Evolutionary conservation across 2,113 vertebrate species (phyloP), one percentile per base, ranked within the genome.

Genomic region (Nannospalax galili): DNA sequence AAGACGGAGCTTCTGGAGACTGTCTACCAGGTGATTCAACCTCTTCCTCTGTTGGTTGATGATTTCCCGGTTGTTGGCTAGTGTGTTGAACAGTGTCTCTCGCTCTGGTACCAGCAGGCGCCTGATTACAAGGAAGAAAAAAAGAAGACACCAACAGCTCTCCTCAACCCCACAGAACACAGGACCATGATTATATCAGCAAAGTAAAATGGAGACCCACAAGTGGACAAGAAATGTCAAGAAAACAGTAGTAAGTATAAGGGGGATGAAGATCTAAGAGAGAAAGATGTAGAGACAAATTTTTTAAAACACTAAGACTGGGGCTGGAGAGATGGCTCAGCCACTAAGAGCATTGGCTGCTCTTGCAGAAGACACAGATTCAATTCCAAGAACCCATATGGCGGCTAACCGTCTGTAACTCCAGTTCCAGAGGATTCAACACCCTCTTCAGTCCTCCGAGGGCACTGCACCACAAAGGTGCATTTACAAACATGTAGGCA

Each of bases 31-130:
- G 64, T 98, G 98, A 17, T 99, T 99, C 77, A 99, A 93, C 52
- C 98, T 98, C 97, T 99, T 99, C 97, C 99, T 99, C 98, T 99
- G 99, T 93, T 99, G 99, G 98, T 98, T 99, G 98, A 99, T 99
- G 96, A 99, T 99, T 81, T 99, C 99, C 65, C 98, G 98, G 96
- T 99, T 99, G 93, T 99, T 99, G 85, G 99, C 98, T 79, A 99
- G 98, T 5, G 99, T 99, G 37, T 98, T 99, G 96, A 99, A 99
- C 79, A 99, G 97, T 15, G 99, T 99, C 96, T 99, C 99, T 26
- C 99, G 97, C 84, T 99, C 99, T 0, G 99, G 99, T 48, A 99
- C 98, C 2, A 99, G 94, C 97, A 99, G 97, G 96, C 99, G 99
- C 98, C 99, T 99, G 77, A 28, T 90, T 80, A 94, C 28, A 85